Evolutionary conservation across 1,140 invertebrate species (phyloP).

Genomic region (Bombus breviceps): DNA sequence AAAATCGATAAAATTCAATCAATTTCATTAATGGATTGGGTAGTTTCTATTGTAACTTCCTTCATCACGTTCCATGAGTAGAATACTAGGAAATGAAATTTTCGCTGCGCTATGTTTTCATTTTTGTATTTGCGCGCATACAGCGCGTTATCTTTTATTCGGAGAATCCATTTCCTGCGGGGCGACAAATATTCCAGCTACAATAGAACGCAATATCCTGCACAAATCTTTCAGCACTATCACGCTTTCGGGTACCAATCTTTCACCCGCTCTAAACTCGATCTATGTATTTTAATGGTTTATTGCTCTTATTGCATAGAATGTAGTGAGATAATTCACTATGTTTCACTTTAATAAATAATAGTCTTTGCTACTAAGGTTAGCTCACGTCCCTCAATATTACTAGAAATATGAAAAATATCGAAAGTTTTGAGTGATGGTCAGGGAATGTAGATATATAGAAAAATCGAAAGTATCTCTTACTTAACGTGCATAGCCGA

Average conservation of each 20-base stretch:
- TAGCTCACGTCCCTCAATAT: too few relatives aligned
- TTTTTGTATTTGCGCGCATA: not conserved
- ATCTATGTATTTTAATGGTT: not conserved
- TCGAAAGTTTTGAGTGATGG: too few relatives aligned
- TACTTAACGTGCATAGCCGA: not conserved
- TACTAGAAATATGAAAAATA: too few relatives aligned
- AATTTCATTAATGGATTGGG: constrained; percentile 18
- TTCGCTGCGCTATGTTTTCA: not conserved
- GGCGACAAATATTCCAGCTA: not conserved
- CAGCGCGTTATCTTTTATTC: not conserved
- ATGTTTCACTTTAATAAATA: too few relatives aligned
- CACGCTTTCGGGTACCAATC: not conserved
- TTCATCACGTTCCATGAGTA: too few relatives aligned
- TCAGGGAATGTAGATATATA: too few relatives aligned
- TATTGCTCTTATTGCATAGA: not conserved
- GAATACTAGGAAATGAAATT: constrained; percentile 31
- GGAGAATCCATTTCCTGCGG: not conserved
- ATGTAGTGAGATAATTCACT: too few relatives aligned
- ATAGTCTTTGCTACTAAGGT: too few relatives aligned
- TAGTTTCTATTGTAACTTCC: not conserved
- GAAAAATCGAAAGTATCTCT: not conserved
- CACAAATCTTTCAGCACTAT: not conserved
- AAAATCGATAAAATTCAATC: constrained; percentile 23
- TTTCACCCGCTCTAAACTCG: not conserved
- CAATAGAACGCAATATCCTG: not conserved